Percentiles rank a stretch among this genome's conserved stretches.
These are phyloP conservation scores for Oncorhynchus nerka DNA, from an alignment of 2,113 vertebrate genomes.

Conservation along the genomic window DNA sequence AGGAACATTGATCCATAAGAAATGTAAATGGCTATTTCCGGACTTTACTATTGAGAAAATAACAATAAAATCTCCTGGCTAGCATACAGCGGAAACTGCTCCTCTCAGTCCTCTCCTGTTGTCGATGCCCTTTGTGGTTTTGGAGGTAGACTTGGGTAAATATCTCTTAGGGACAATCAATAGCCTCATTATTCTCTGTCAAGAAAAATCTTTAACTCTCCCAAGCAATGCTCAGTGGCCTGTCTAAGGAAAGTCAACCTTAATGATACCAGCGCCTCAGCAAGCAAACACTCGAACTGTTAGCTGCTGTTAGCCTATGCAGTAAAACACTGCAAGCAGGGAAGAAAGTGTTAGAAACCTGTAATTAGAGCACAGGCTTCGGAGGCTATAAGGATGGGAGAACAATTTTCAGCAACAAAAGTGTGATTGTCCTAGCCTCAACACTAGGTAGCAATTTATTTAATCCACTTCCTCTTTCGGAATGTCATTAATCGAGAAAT, in stretches of 20 bases:
- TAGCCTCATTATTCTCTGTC: too few relatives aligned
- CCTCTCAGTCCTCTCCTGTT: conserved; percentile 18
- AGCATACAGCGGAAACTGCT: conserved; percentile 39
- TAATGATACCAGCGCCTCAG: conserved; percentile 44
- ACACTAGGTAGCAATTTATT: conserved; percentile 2
- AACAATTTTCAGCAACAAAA: conserved; percentile 15
- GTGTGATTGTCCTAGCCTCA: conserved; percentile 2
- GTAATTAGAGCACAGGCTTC: background rate
- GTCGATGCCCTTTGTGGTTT: conserved; percentile 46
- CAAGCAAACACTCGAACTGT: conserved; percentile 53
- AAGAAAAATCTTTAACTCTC: too few relatives aligned
- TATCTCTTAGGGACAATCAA: too few relatives aligned
- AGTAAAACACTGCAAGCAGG: conserved; percentile 17
- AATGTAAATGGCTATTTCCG: background rate
- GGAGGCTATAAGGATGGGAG: background rate
- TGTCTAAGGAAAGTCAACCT: conserved; percentile 27
- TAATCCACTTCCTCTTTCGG: conserved; percentile 32
- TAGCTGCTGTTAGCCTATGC: conserved; percentile 47
- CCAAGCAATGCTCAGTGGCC: conserved; percentile 24
- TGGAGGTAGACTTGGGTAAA: conserved; percentile 34
- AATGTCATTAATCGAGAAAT: conserved; percentile 46
- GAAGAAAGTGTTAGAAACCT: conserved; percentile 7
- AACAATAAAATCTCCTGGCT: conserved; percentile 2
- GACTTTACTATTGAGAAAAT: conserved; percentile 13
- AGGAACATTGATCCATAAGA: background rate